Conservation (phyloP, 2,113 vertebrate genomes). For the Mirza zaza region DNA sequence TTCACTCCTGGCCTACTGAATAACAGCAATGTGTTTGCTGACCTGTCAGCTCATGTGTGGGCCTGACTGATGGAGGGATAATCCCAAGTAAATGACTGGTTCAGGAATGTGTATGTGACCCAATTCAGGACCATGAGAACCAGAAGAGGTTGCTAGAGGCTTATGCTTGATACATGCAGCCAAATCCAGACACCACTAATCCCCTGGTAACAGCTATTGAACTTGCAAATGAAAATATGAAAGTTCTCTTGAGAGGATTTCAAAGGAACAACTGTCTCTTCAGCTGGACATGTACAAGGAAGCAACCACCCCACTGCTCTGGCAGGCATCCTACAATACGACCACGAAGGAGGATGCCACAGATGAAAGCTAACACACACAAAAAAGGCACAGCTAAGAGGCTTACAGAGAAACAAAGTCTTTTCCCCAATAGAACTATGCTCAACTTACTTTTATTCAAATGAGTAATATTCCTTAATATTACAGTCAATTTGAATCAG, state of each 20-base stretch:
- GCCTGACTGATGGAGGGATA: neutral
- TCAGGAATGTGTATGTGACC: neutral
- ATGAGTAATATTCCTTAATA: neutral
- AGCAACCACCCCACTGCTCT: neutral
- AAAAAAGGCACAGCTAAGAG: neutral
- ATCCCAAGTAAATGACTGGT: neutral
- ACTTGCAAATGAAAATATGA: neutral
- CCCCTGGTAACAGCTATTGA: neutral
- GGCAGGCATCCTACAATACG: neutral
- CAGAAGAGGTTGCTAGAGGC: neutral
- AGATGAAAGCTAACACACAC: neutral
- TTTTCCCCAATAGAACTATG: neutral
- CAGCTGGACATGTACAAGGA: neutral
- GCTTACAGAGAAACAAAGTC: neutral
- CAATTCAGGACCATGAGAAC: neutral
- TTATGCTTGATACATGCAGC: neutral
- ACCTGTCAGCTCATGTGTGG: neutral
- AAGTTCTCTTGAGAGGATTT: neutral
- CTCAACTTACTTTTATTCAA: neutral
- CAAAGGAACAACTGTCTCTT: neutral
- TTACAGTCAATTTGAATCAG: neutral
- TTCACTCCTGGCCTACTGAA: neutral
- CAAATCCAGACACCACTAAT: neutral
- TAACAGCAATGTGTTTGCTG: neutral
- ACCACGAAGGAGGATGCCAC: neutral